phyloP scores from a whole-genome alignment of 2,797 vertebrate species.

The Molossus molossus region DNA sequence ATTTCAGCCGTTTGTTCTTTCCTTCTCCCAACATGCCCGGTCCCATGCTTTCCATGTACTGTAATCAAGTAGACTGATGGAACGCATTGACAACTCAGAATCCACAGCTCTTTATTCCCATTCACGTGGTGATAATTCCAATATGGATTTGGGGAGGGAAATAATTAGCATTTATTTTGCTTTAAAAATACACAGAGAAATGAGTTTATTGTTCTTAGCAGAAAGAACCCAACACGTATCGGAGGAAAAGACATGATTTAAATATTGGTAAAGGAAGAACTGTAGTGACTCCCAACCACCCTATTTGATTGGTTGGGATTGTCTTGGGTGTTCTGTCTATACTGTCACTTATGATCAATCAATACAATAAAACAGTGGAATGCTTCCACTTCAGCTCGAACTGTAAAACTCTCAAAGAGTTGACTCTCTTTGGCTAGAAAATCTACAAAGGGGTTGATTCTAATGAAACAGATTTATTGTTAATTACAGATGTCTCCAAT shows the following conservation, averaged over 20 bases:
- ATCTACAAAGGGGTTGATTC: background rate
- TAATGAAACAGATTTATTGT: background rate
- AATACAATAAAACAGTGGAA: background rate
- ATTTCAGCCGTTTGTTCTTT: conserved; percentile 21
- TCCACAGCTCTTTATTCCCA: conserved; percentile 9
- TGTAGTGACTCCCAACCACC: background rate
- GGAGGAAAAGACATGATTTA: conserved; percentile 22
- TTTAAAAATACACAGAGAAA: conserved; percentile 32
- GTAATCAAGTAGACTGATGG: background rate
- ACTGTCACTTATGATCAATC: background rate
- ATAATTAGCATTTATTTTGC: conserved; percentile 47
- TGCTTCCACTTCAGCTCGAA: background rate
- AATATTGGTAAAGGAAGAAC: background rate
- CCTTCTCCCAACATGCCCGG: background rate
- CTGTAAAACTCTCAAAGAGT: background rate
- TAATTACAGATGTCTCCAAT: background rate
- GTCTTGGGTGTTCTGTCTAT: background rate
- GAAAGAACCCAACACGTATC: conserved; percentile 63
- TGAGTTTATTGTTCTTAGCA: conserved; percentile 33
- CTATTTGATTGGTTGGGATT: background rate
- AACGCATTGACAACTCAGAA: background rate
- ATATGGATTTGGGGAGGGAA: background rate
- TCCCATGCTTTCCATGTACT: background rate
- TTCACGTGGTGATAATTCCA: conserved; percentile 1
- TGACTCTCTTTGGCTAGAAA: conserved; percentile 32